Base-by-base conservation (phyloP, 2,797 vertebrate genomes). In the Pteronotus mesoamericanus region DNA sequence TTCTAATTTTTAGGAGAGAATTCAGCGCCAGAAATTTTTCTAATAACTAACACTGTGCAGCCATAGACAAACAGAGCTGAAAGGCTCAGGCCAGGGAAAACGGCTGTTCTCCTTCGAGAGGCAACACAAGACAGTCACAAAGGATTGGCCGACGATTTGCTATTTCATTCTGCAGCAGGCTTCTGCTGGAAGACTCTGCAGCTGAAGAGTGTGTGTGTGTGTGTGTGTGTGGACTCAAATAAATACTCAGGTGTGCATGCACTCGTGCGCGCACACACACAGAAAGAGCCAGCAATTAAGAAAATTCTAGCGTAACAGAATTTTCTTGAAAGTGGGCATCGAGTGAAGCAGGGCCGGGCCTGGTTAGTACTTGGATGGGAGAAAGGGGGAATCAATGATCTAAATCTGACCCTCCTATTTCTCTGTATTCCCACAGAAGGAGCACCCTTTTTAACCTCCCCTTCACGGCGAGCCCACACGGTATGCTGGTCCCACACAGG, bases 351-450 rank as follows among this genome's bases (percentile, higher is more conserved):
- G n/a, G n/a, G n/a, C n/a, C n/a, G n/a, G n/a, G n/a, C n/a, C n/a
- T n/a, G n/a, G n/a, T n/a, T n/a, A n/a, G n/a, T n/a, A n/a, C n/a
- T n/a, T n/a, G n/a, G n/a, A n/a, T n/a, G n/a, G n/a, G n/a, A n/a
- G 4, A 96, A 98, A 96, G 94, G 71, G 85, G 90, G 29, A 89
- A 86, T 93, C 86, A 57, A 78, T 94, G 95, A 87, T 96, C 79
- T 42, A 95, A 69, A 97, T 46, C 57, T 1, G 2, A 66, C 94
- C 96, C 82, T 91, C 61, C 88, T 0, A 0, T 89, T 32, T 95
- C 96, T 95, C 86, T 84, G 75, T 89, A 93, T 89, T 95, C 94
- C 96, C 68, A 29, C 9, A 66, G 86, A 95, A 29, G 87, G n/a
- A 66, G 66, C 11, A 4, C 22, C 42, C 12, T 89, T 96, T 96